A percentile compares a stretch with the other conserved stretches of the same genome.
phyloP scores from a whole-genome alignment of 2,888 invertebrate genomes.

The Atethmia centrago region DNA sequence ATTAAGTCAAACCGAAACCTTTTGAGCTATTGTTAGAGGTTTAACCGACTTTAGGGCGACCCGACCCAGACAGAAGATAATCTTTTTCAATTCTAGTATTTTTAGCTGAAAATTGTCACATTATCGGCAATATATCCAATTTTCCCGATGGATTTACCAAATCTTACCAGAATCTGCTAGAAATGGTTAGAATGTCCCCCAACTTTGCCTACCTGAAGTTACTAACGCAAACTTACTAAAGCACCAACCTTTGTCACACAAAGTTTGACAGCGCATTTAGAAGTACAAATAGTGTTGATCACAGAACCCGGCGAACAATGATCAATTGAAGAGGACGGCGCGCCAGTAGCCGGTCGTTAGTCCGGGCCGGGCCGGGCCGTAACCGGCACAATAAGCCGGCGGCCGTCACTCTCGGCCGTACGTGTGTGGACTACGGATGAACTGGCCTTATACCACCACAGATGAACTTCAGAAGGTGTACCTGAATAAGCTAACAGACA shows the following conservation, averaged over 20 bases:
- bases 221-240: not conserved
- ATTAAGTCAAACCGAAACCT: slow-evolving; percentile 7
- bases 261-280: slow-evolving; percentile 38
- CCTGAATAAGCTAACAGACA: not conserved
- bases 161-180: not conserved
- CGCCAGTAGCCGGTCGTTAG: slow-evolving; percentile 52
- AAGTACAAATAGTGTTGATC: slow-evolving; percentile 37
- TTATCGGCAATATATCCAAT: slow-evolving; percentile 1
- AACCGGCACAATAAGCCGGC: slow-evolving; percentile 57
- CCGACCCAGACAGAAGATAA: slow-evolving; percentile 13
- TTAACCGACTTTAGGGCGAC: slow-evolving; percentile 5
- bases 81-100: slow-evolving; percentile 4
- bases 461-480: slow-evolving; percentile 32
- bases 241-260: slow-evolving; percentile 17
- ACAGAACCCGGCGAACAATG: slow-evolving; percentile 49
- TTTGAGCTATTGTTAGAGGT: slow-evolving; percentile 27
- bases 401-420: slow-evolving; percentile 50
- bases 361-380: slow-evolving; percentile 45
- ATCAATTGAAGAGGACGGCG: slow-evolving; percentile 51
- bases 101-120: not conserved
- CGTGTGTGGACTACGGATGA: slow-evolving; percentile 56
- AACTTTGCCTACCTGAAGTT: not conserved
- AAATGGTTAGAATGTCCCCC: not conserved
- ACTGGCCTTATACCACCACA: not conserved
- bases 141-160: slow-evolving; percentile 1